Base-by-base conservation (phyloP, 1,140 invertebrate species). In the Battus philenor region DNA sequence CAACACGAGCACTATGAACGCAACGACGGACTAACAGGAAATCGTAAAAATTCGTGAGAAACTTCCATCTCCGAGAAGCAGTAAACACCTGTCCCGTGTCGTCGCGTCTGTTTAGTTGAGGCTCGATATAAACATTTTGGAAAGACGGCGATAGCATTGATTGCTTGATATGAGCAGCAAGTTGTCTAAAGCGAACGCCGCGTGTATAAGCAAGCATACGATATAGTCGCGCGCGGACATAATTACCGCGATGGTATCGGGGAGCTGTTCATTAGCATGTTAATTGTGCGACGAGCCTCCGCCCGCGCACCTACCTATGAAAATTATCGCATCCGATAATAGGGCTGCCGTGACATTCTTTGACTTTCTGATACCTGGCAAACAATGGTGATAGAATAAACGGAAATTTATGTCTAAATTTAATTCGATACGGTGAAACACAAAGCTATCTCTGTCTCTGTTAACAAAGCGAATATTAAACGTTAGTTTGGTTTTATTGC, bases 231-330 rank as follows among this genome's bases (percentile, higher is more conserved):
- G 57, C 54, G 55, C 68, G 65, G 67, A 74, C 68, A 75, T 84
- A 84, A 84, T 80, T 80, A 84, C 75, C 38, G 62, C 59, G 77
- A 81, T 79, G 74, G 74, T 84, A 81, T 84, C 80, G 65, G 47
- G 61, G 59, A 70, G 61, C 70, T 58, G 54, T 64, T 80, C 74
- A 84, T 84, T 84, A 78, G 72, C 80, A 84, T 84, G 70, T 80
- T 80, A 84, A 84, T 81, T 80, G 77, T 69, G 57, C 68, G 62
- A 69, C 56, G 65, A 68, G 53, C 66, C 64, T 62, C 63, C 47
- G 36, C 59, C 51, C 50, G 54, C 54, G 50, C 36, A 53, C 51
- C 33, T 48, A 53, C 53, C 50, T 63, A 59, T 50, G 44, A 33
- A 57, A 56, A 53, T 56, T 52, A 58, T 60, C 50, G 54, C 59